Conservation (phyloP, 2,113 vertebrate species). For the Vidua macroura region DNA sequence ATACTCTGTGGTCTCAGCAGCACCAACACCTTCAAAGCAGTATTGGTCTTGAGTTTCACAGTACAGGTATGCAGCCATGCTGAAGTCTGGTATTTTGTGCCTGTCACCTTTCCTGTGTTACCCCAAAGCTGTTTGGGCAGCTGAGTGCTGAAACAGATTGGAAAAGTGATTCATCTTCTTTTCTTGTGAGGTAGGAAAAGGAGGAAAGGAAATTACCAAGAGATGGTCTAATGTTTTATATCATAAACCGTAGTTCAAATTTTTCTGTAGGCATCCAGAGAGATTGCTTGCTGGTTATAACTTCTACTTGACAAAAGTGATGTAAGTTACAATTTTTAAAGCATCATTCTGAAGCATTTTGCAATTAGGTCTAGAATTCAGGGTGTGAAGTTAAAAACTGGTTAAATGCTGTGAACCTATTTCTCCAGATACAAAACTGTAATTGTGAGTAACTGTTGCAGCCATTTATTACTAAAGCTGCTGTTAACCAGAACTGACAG, state of each 20-base stretch:
- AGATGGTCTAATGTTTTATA: not conserved
- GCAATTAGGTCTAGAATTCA: not conserved
- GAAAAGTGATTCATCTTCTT: not conserved
- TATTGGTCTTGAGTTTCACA: not conserved
- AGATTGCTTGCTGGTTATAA: not conserved
- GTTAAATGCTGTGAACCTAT: not conserved
- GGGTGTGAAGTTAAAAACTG: not conserved
- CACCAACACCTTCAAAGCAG: rapidly evolving
- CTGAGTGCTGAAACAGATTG: not conserved
- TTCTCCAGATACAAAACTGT: not conserved
- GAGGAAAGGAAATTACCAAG: not conserved
- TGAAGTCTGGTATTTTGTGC: not conserved
- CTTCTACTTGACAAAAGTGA: not conserved
- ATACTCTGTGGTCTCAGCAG: not conserved
- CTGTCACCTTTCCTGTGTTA: not conserved
- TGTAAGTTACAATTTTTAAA: not conserved
- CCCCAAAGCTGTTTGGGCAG: not conserved
- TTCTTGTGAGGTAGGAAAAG: not conserved
- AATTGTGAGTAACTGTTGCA: not conserved
- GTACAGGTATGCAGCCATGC: not conserved
- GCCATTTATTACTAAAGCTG: not conserved
- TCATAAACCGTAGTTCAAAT: not conserved
- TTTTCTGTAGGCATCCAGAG: not conserved
- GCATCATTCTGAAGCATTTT: not conserved
- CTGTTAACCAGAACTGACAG: not conserved